Percentiles rank a stretch among this genome's conserved stretches.
Evolutionary conservation across 2,797 vertebrate species (phyloP).

Genomic region (Etheostoma perlongum): DNA sequence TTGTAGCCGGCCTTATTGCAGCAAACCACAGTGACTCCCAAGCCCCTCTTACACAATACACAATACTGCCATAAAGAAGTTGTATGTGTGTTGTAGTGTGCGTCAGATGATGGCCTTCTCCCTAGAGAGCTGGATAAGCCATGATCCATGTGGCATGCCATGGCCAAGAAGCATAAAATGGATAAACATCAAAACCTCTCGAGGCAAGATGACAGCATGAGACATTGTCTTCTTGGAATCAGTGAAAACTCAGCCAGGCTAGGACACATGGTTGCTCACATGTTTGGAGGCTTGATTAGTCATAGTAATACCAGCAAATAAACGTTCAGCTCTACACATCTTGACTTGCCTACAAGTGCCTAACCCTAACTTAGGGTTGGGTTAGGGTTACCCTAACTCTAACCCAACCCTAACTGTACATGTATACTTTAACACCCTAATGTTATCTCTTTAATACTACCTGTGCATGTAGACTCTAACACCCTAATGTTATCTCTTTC

Average conservation of each 20-base stretch:
- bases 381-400: too few species aligned
- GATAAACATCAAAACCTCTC: slow-evolving; percentile 34
- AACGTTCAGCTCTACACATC: neutral
- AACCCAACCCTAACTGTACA: too few species aligned
- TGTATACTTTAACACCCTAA: too few species aligned
- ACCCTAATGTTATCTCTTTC: too few species aligned
- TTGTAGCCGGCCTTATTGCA: neutral
- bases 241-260: slow-evolving; percentile 2
- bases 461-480: too few species aligned
- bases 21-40: slow-evolving; percentile 2
- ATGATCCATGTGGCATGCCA: neutral
- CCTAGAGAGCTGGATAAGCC: slow-evolving; percentile 5
- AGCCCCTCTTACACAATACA: too few species aligned
- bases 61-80: too few species aligned
- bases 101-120: slow-evolving; percentile 12
- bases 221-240: slow-evolving; percentile 54
- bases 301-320: neutral
- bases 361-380: too few species aligned
- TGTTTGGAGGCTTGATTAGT: slow-evolving; percentile 22
- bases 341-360: too few species aligned
- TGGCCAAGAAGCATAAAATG: neutral
- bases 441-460: too few species aligned
- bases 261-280: slow-evolving; percentile 30
- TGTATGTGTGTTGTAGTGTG: neutral
- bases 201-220: slow-evolving; percentile 26